phyloP scores from a whole-genome alignment of 2,113 vertebrate species.

The rat (Rattus norvegicus) region DNA sequence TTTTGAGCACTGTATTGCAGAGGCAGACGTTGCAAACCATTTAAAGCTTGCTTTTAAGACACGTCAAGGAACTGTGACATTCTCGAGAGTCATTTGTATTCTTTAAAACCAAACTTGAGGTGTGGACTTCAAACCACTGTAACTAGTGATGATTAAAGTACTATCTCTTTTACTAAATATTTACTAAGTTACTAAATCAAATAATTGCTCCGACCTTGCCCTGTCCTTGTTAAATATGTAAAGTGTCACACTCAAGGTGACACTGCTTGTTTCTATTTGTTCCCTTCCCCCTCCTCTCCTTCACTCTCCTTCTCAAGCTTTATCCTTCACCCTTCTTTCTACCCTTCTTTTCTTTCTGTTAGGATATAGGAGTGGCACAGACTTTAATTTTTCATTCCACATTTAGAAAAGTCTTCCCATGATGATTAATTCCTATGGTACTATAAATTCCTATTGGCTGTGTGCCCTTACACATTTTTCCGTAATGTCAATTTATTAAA shows the following conservation, averaged over 20 bases:
- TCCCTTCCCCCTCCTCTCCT: not conserved
- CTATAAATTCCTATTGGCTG: not conserved
- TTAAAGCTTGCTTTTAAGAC: not conserved
- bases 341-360: not conserved
- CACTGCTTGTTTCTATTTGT: not conserved
- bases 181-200: not conserved
- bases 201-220: slow-evolving; percentile 15
- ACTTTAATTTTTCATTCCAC: not conserved
- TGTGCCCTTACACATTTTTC: not conserved
- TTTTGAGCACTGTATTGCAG: not conserved
- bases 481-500: slow-evolving; percentile 25
- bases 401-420: not conserved
- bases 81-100: not conserved
- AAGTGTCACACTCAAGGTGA: not conserved
- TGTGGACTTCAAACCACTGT: not conserved
- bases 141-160: slow-evolving; percentile 25
- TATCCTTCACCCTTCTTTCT: too few relatives aligned
- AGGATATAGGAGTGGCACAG: not conserved
- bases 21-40: not conserved
- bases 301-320: not conserved
- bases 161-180: not conserved
- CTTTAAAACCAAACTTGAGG: not conserved
- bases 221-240: slow-evolving; percentile 15
- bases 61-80: not conserved
- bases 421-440: not conserved